Conservation (phyloP, 2,888 invertebrate genomes). For the Scrobipalpa atriplicella region DNA sequence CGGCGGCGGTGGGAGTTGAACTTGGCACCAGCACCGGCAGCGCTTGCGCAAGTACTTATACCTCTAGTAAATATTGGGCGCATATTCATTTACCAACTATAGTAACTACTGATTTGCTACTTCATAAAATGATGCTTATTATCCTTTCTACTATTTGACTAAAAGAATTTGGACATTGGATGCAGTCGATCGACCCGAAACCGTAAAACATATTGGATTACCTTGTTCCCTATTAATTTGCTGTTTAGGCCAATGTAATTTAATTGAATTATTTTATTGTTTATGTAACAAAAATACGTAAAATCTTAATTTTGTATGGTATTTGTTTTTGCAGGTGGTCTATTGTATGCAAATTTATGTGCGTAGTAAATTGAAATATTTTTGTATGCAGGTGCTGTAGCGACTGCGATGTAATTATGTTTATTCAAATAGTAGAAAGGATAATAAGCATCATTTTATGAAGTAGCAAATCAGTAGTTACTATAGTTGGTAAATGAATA, state of each 20-base stretch:
- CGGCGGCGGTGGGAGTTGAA: constrained; percentile 69
- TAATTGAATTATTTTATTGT: neutral
- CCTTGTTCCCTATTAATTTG: neutral
- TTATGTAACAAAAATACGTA: neutral
- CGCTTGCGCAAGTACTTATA: constrained; percentile 53
- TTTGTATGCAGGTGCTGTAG: neutral
- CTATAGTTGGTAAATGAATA: neutral
- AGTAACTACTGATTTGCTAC: no score
- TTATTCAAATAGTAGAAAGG: neutral
- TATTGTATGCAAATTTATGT: constrained; percentile 26
- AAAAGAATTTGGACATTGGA: no score
- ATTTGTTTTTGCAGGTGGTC: constrained; percentile 17
- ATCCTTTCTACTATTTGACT: neutral
- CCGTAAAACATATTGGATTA: no score
- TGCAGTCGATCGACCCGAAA: no score
- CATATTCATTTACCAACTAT: neutral
- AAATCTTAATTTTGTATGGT: neutral
- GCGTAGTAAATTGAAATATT: constrained; percentile 4
- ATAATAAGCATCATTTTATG: neutral
- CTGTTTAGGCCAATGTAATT: neutral
- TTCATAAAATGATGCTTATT: neutral
- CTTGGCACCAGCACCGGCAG: constrained; percentile 59
- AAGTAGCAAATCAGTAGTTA: no score
- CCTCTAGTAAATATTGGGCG: constrained; percentile 2
- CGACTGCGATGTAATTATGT: neutral